Evolutionary conservation across 2,888 invertebrate genomes (phyloP).

Genomic region (Drosophila antonietae): DNA sequence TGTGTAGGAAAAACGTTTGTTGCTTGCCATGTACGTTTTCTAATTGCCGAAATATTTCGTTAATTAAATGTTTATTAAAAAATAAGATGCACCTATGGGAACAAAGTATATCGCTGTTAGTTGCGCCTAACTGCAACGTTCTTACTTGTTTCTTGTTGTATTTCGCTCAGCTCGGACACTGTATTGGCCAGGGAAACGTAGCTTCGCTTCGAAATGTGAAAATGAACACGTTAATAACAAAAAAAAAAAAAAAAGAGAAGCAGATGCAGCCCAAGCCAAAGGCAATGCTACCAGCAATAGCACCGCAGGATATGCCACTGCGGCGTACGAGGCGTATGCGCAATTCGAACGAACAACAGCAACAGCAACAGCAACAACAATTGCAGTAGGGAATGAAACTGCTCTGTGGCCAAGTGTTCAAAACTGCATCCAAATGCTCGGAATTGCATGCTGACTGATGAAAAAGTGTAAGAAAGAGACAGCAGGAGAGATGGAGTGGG

Average conservation of each 20-base stretch:
- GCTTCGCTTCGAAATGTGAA: conserved; percentile 34
- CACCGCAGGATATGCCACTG: background rate
- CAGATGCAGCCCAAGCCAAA: conserved; percentile 17
- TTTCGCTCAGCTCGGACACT: conserved; percentile 19
- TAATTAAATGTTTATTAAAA: too few species aligned
- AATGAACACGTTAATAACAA: conserved; percentile 58
- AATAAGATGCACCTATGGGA: too few species aligned
- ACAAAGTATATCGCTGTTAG: too few species aligned
- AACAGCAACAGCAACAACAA: background rate
- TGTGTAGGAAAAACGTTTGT: too few species aligned
- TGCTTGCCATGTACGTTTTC: too few species aligned
- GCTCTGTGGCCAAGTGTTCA: conserved; percentile 18
- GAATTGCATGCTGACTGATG: conserved; percentile 33
- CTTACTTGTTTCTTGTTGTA: conserved; percentile 1
- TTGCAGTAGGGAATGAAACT: background rate
- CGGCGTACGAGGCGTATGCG: conserved; percentile 44
- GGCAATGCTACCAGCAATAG: background rate
- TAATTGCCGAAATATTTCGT: too few species aligned
- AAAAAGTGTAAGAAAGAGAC: background rate
- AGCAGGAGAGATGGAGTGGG: background rate
- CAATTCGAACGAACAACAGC: conserved; percentile 23
- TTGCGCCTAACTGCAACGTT: too few species aligned
- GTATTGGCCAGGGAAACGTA: conserved; percentile 4
- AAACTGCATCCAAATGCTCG: conserved; percentile 21
- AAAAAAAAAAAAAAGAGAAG: conserved; percentile 4